A percentile compares a stretch with the other conserved stretches of the same genome.
These are phyloP conservation scores for Drosophila navojoa DNA, from an alignment of 1,140 invertebrate species.

Conservation along the genomic window DNA sequence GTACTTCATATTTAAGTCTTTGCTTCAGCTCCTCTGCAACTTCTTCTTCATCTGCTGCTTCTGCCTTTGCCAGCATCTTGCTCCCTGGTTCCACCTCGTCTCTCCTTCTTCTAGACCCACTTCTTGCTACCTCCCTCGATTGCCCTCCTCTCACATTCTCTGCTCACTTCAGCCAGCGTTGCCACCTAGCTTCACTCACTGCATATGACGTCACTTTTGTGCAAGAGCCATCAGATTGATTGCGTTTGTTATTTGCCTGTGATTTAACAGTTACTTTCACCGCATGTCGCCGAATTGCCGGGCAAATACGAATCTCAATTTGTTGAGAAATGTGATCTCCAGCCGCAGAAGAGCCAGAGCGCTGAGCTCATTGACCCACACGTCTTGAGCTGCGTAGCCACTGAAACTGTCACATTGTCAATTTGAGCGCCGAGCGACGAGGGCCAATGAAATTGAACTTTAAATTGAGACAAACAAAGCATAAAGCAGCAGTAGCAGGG, in stretches of 20 bases:
- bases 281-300: neutral
- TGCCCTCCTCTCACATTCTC: neutral
- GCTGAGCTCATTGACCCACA: conserved; percentile 77
- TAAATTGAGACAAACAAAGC: conserved; percentile 80
- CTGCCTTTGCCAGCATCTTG: too few species aligned
- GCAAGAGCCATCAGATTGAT: conserved; percentile 1
- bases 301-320: conserved; percentile 6
- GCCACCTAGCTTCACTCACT: neutral
- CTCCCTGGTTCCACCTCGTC: too few species aligned
- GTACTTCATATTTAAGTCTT: too few species aligned
- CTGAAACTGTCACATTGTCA: conserved; percentile 67
- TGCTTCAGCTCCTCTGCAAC: too few species aligned
- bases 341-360: neutral
- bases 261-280: conserved; percentile 30
- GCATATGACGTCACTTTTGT: neutral
- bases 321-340: neutral
- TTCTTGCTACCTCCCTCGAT: too few species aligned
- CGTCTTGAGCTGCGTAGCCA: conserved; percentile 42
- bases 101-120: too few species aligned
- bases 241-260: conserved; percentile 9
- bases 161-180: neutral
- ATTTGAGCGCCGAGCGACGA: conserved; percentile 65
- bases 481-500: conserved; percentile 19
- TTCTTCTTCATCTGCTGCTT: too few species aligned
- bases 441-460: conserved; percentile 82